Percentiles rank a stretch among this genome's conserved stretches.
Conservation (phyloP, 2,888 invertebrate species). For the Coleophora flavipennella region DNA sequence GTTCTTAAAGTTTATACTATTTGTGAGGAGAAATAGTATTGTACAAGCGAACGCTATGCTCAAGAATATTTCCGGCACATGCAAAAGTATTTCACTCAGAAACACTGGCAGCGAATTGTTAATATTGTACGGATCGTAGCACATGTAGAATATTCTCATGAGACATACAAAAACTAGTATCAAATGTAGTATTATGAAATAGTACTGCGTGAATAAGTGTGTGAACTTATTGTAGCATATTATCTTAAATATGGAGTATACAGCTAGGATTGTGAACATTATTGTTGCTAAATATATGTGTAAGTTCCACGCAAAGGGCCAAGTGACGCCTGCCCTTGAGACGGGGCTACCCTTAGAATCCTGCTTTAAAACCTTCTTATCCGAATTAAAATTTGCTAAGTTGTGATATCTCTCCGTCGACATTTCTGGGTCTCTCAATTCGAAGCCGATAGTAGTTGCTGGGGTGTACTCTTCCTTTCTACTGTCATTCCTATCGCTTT, state of each 20-base stretch:
- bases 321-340: conserved; percentile 73
- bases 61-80: conserved; percentile 88
- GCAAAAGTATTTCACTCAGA: conserved; percentile 85
- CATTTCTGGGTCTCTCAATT: conserved; percentile 61
- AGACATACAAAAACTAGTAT: conserved; percentile 87
- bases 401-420: conserved; percentile 73
- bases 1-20: conserved; percentile 83
- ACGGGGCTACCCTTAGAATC: conserved; percentile 50
- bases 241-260: conserved; percentile 89
- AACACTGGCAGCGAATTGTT: conserved; percentile 83
- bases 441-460: conserved; percentile 62
- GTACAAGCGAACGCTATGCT: conserved; percentile 92
- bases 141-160: conserved; percentile 87
- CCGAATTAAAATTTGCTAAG: conserved; percentile 72
- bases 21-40: conserved; percentile 86
- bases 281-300: conserved; percentile 91
- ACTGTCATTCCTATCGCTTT: conserved; percentile 46
- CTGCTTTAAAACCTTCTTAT: conserved; percentile 58
- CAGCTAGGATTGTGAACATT: conserved; percentile 86
- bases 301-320: conserved; percentile 92
- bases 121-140: conserved; percentile 94
- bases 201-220: conserved; percentile 88
- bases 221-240: conserved; percentile 89
- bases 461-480: conserved; percentile 52
- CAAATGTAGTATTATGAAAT: conserved; percentile 88